Evolutionary conservation across 2,113 vertebrate genomes (phyloP).

Genomic region (Nothoprocta perdicaria): DNA sequence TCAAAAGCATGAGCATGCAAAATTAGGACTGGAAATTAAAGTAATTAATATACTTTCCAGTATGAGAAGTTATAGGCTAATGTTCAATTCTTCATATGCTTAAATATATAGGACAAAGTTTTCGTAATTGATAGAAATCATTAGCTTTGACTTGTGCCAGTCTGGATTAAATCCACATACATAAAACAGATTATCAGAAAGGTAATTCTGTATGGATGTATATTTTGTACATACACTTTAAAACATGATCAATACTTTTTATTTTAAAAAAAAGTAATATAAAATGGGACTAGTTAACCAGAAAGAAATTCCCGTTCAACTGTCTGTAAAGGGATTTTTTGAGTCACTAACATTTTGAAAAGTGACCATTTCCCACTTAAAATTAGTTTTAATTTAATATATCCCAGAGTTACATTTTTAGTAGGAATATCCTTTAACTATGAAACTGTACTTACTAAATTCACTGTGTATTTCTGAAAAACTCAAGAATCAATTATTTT

Average conservation of each 20-base stretch:
- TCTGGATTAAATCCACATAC: neutral
- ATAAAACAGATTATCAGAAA: neutral
- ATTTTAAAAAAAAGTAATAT: too few relatives aligned
- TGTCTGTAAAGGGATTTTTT: neutral
- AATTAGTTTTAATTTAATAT: neutral
- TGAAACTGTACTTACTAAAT: neutral
- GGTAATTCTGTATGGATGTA: neutral
- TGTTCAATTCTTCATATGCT: neutral
- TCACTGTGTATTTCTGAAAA: neutral
- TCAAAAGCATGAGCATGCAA: neutral
- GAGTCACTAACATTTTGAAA: neutral
- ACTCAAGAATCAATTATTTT: neutral
- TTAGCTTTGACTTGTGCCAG: too few relatives aligned
- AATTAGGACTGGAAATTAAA: neutral
- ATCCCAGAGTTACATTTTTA: neutral
- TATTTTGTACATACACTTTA: neutral
- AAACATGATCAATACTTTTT: too few relatives aligned
- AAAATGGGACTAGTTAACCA: neutral
- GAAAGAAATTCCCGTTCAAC: rapidly evolving
- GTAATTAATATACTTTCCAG: neutral
- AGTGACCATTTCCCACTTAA: neutral
- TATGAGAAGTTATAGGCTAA: neutral
- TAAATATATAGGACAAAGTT: neutral
- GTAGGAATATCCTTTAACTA: neutral
- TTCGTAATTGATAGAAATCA: neutral